A percentile compares a stretch with the other conserved stretches of the same genome.
Evolutionary conservation across 2,113 vertebrate species (phyloP).

Genomic region (Ardeotis arabs): DNA sequence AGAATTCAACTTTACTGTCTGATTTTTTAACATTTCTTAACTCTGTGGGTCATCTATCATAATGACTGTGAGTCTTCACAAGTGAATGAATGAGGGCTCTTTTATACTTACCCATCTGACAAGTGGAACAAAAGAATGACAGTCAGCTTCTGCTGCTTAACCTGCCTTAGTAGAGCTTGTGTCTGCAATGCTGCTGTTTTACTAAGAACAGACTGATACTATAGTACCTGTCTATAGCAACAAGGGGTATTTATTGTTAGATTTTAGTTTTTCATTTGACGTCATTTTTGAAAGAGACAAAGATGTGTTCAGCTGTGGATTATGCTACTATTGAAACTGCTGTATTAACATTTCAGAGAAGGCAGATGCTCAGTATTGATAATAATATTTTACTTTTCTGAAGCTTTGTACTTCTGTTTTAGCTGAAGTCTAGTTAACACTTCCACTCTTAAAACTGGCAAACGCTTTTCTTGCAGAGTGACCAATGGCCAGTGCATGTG

Average conservation of each 20-base stretch:
- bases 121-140: background rate
- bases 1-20: background rate
- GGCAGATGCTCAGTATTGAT: background rate
- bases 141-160: background rate
- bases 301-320: background rate
- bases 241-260: rapidly evolving
- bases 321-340: background rate
- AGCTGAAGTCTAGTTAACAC: background rate
- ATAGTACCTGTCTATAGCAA: background rate
- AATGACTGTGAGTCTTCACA: background rate
- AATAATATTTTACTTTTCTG: background rate
- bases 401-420: background rate
- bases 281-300: background rate
- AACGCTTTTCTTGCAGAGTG: background rate
- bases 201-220: background rate
- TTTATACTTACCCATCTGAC: background rate
- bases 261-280: background rate
- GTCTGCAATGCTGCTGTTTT: background rate
- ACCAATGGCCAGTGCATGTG: background rate
- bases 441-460: background rate
- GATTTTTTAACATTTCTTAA: background rate
- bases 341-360: background rate
- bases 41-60: background rate
- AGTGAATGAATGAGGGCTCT: background rate
- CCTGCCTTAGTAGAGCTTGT: background rate